Base-by-base conservation (phyloP, 2,113 vertebrate genomes). In the Nothocercus nigrocapillus region DNA sequence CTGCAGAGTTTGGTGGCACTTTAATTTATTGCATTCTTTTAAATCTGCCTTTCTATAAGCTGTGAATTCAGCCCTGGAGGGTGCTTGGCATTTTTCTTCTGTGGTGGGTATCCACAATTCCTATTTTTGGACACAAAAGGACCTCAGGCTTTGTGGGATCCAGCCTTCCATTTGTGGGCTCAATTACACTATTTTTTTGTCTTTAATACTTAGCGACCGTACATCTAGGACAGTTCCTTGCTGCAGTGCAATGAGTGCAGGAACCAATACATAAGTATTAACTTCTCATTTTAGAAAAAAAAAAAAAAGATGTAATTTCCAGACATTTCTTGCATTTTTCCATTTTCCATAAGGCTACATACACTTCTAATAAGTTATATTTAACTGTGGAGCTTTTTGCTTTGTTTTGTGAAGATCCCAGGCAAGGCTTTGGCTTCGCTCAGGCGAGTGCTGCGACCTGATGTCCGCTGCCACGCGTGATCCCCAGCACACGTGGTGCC, bases 1-100 rank as follows among this genome's bases (percentile, higher is more conserved):
- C 56, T 63, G 58, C 66, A 47, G 76, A 78, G 69, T 79, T 86
- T 30, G 45, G 74, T 88, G 69, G 44, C 40, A 58, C 24, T 89
- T 81, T 64, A 68, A 87, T 78, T 88, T 53, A 30, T 64, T 72
- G 38, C 75, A 83, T 76, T 88, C 74, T 72, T 88, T 75, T 89
- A 44, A 78, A 88, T 64, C 74, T 86, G 88, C 63, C 77, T 90
- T 93, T 96, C 38, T 45, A 51, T 51, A 85, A 40, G n/a, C 82
- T 85, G 22, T 5, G 13, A 94, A 84, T 28, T 22, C 72, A 83
- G 42, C 66, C 66, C 66, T 1, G 1, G 53, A 86, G 77, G 53
- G 78, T 16, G 82, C 19, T 82, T 20, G 1, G 44, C 56, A 53
- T 90, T 92, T 91, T 93, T 45, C 76, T 54, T 78, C 2, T 1